Percentiles rank a stretch among this genome's conserved stretches.
These are phyloP conservation scores for Polietes domitor DNA, from an alignment of 2,888 invertebrate species.

Conservation along the genomic window DNA sequence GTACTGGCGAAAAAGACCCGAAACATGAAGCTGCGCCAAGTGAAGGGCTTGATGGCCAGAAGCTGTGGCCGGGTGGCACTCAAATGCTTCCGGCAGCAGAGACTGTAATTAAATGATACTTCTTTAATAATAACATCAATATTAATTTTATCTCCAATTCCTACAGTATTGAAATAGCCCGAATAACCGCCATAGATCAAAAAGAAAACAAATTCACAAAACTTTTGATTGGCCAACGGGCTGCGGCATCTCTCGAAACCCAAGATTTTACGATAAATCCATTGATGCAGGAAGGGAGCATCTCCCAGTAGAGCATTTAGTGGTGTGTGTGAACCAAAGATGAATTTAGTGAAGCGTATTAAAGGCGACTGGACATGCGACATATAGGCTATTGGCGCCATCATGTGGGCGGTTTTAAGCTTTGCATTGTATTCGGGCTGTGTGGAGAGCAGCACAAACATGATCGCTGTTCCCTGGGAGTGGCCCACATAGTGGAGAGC, in stretches of 20 bases:
- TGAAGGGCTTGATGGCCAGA: constrained; percentile 10
- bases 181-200: neutral
- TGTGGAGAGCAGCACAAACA: constrained; percentile 68
- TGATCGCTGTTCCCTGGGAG: constrained; percentile 70
- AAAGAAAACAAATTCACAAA: neutral
- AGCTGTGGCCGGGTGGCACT: neutral
- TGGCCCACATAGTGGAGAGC: constrained; percentile 70
- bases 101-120: neutral
- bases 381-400: constrained; percentile 78
- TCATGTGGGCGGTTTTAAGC: constrained; percentile 68
- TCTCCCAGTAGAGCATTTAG: neutral
- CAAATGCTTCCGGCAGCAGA: neutral
- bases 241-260: neutral
- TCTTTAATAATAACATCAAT: no score
- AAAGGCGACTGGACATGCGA: constrained; percentile 78
- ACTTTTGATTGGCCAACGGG: neutral
- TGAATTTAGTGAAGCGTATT: constrained; percentile 66
- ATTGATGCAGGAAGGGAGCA: neutral
- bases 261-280: neutral
- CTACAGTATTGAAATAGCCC: neutral
- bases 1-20: constrained; percentile 14
- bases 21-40: neutral
- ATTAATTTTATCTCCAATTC: neutral
- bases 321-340: neutral
- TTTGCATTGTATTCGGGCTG: constrained; percentile 69